Base-by-base conservation (phyloP, 2,113 vertebrate species). In the Takifugu flavidus region DNA sequence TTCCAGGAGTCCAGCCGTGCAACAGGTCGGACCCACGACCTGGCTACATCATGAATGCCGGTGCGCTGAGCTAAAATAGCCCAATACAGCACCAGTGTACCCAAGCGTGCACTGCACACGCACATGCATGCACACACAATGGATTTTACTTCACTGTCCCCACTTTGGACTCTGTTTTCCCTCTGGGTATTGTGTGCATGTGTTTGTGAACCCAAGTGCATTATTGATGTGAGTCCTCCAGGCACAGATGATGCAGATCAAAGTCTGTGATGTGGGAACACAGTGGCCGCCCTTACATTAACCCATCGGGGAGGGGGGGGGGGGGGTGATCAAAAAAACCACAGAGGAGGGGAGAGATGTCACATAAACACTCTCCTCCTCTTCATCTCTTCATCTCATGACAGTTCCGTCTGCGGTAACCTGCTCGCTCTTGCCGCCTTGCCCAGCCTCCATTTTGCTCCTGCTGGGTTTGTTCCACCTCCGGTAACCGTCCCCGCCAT, bases 201-300 rank as follows among this genome's bases (percentile, higher is more conserved):
- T 56, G 51, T 50, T 53, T 62, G 0, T 62, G 59, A 20, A 15
- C 11, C 59, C 42, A 62, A 76, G 70, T 79, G 60, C 74, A 76
- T 78, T 86, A 87, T 88, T 80, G 75, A 89, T 80, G 75, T 27
- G 65, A 66, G 72, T 54, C 45, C 42, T 0, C 13, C 44, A 77
- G 65, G 71, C 75, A 63, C 53, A 58, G 66, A 77, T 67, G 78
- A 70, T 81, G 78, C 72, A 81, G 67, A 86, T 87, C 82, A 87
- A 85, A 84, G 77, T 67, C 59, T 75, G 75, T 65, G 82, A 84
- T 67, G 69, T 82, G 67, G 62, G 72, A 84, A 85, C 75, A 77
- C 44, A 72, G 72, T 69, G 72, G 70, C 55, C 56, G 29, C 61
- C 65, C 12, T 54, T 61, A 44, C 59, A 65, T 50, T 70, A 49